phyloP scores from a whole-genome alignment of 2,113 vertebrate genomes.

The Pelecanoides urinatrix region DNA sequence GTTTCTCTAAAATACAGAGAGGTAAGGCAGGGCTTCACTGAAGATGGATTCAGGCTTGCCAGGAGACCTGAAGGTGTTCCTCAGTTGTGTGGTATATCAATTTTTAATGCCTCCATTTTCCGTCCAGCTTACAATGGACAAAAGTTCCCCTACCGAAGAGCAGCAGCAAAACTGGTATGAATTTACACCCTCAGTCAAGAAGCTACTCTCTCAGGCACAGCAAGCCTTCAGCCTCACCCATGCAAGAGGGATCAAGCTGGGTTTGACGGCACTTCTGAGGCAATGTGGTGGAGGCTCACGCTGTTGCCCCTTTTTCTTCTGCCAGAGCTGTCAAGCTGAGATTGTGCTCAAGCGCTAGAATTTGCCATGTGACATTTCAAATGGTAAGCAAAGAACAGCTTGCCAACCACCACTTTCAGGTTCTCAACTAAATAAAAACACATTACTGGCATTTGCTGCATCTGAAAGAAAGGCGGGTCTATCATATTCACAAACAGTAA shows the following conservation, averaged over 20 bases:
- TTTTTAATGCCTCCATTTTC: background rate
- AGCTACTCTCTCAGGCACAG: background rate
- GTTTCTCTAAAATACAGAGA: background rate
- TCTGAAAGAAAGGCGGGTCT: background rate
- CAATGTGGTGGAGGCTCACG: background rate
- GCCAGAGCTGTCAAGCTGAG: constrained; percentile 45
- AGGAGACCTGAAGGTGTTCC: background rate
- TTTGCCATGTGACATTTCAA: constrained; percentile 32
- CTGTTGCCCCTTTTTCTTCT: constrained; percentile 35
- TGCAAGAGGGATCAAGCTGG: background rate
- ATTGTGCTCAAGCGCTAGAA: background rate
- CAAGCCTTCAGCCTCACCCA: background rate
- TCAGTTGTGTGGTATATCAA: background rate
- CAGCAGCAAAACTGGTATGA: background rate
- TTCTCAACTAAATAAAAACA: constrained; percentile 18
- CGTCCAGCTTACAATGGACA: background rate
- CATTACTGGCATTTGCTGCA: background rate
- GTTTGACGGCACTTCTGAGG: constrained; percentile 8
- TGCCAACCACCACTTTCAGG: constrained; percentile 23
- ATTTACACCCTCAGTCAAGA: background rate
- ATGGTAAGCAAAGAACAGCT: constrained; percentile 10
- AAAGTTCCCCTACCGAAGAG: background rate
- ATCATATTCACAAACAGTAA: background rate
- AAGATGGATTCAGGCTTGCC: background rate
- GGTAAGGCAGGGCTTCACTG: background rate